These are phyloP conservation scores for Pica pica DNA, from an alignment of 2,113 vertebrate species.

Conservation along the genomic window DNA sequence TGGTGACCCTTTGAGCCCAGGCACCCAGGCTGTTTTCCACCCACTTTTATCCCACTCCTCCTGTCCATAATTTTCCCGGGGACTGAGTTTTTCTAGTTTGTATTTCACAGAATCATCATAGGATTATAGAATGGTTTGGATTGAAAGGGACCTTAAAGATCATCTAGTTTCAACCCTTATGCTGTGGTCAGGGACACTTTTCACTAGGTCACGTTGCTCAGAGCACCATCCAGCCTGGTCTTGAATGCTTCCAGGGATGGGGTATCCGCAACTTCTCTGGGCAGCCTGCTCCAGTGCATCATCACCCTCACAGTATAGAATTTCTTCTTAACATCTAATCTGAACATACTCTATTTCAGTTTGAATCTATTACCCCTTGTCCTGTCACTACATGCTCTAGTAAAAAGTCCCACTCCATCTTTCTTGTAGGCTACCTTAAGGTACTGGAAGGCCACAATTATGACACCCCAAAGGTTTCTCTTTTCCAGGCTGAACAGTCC, in stretches of 20 bases:
- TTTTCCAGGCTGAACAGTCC: not conserved
- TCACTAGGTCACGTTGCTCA: not conserved
- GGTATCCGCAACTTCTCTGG: not conserved
- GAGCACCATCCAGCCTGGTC: not conserved
- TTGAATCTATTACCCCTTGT: not conserved
- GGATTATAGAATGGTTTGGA: not conserved
- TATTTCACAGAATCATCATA: not conserved
- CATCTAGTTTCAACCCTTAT: not conserved
- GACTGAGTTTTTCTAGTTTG: not conserved
- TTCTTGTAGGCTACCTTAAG: not conserved
- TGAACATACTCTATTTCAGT: not conserved
- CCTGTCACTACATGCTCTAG: not conserved
- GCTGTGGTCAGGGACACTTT: not conserved
- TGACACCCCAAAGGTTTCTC: not conserved
- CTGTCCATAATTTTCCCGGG: not conserved
- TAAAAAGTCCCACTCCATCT: not conserved
- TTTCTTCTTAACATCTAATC: not conserved
- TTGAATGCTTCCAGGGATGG: not conserved
- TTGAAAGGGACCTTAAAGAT: not conserved
- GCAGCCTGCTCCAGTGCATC: not conserved
- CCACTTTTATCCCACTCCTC: not conserved
- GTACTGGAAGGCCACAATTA: not conserved
- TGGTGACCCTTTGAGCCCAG: not conserved
- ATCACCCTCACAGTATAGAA: not conserved
- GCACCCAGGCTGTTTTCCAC: accelerated